These are phyloP conservation scores for Stylophora pistillata DNA, from an alignment of 64 coral and sea anemone species.

Conservation along the genomic window DNA sequence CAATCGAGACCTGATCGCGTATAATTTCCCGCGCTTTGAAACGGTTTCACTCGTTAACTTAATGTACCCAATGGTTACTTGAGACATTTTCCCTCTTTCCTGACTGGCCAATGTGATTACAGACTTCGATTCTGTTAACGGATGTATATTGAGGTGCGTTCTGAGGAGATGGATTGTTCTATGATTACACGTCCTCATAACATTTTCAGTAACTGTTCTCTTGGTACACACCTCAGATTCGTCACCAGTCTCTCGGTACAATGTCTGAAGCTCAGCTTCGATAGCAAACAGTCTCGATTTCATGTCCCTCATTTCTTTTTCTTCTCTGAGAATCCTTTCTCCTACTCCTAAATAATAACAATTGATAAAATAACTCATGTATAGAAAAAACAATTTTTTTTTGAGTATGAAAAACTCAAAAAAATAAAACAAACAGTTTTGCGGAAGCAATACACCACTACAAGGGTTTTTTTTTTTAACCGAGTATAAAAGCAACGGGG, in stretches of 20 bases:
- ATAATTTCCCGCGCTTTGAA: too few relatives aligned
- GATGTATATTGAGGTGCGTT: neutral
- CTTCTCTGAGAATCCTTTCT: slow-evolving; percentile 70
- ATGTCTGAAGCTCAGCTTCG: slow-evolving; percentile 54
- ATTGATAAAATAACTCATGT: neutral
- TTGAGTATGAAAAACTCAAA: too few relatives aligned
- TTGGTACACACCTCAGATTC: slow-evolving; percentile 36
- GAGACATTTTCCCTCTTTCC: too few relatives aligned
- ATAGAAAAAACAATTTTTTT: neutral
- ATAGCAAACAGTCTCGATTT: slow-evolving; percentile 59
- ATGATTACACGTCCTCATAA: neutral
- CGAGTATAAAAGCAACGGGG: too few relatives aligned
- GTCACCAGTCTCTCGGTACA: slow-evolving; percentile 39
- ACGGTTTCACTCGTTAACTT: too few relatives aligned
- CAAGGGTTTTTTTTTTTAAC: too few relatives aligned
- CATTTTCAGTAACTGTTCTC: neutral
- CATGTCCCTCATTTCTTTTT: slow-evolving; percentile 72
- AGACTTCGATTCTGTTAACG: too few relatives aligned
- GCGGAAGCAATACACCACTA: too few relatives aligned
- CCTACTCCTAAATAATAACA: slow-evolving; percentile 46
- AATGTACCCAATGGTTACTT: too few relatives aligned
- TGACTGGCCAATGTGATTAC: too few relatives aligned
- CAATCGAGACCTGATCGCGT: too few relatives aligned
- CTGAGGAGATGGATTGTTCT: neutral
- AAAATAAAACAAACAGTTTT: too few relatives aligned